These are phyloP conservation scores for Brachyopa scutellaris DNA, from an alignment of 2,888 invertebrate genomes.

Conservation along the genomic window DNA sequence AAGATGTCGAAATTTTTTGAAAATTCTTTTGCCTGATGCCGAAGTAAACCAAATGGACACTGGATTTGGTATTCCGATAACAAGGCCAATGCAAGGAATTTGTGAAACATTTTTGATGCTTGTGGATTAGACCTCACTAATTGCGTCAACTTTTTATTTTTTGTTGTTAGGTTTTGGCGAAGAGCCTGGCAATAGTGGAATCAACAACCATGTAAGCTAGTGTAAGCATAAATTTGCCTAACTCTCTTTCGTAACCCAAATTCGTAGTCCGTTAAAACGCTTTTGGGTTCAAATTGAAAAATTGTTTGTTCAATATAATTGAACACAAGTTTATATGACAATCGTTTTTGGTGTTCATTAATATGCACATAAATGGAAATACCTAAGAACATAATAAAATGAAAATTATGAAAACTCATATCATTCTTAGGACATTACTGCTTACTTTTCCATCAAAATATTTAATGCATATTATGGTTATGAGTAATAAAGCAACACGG, in stretches of 20 bases:
- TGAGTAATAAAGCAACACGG: neutral
- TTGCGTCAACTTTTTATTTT: neutral
- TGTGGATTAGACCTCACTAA: conserved; percentile 3
- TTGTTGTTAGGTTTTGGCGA: neutral
- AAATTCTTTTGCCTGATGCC: neutral
- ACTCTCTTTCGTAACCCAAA: neutral
- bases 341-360: neutral
- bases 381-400: neutral
- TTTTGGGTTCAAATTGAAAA: neutral
- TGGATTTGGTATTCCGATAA: neutral
- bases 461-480: neutral
- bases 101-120: conserved; percentile 1
- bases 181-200: conserved; percentile 1
- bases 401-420: neutral
- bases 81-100: neutral
- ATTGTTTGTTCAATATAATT: neutral
- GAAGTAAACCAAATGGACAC: neutral
- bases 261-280: neutral
- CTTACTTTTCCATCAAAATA: conserved; percentile 8
- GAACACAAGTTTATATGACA: neutral
- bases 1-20: neutral
- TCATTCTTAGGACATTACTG: neutral
- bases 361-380: neutral
- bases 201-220: neutral
- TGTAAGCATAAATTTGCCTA: neutral